Conservation (phyloP, 2,888 invertebrate species). For the Dromius quadrimaculatus region DNA sequence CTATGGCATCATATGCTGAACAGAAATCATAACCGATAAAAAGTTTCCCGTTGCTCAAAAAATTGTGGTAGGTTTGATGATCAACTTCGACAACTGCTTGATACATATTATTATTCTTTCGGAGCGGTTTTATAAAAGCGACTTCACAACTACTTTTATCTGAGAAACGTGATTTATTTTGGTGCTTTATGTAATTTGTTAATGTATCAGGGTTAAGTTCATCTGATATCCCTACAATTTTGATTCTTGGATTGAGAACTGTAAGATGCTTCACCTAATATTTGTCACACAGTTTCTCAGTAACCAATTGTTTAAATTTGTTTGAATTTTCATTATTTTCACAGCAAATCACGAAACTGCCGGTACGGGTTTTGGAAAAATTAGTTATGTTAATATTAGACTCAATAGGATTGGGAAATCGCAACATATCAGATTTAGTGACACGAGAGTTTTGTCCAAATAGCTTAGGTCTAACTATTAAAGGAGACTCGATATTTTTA, state of each 20-base stretch:
- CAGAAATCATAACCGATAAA: constrained; percentile 12
- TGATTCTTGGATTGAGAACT: background rate
- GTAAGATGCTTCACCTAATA: background rate
- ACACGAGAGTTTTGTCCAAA: too few species aligned
- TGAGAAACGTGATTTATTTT: background rate
- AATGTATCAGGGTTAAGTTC: too few species aligned
- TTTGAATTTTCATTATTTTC: background rate
- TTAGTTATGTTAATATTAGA: background rate
- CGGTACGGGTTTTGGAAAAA: background rate
- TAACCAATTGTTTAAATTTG: background rate
- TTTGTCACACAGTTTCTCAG: background rate
- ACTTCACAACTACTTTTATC: background rate
- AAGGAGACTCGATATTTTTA: too few species aligned
- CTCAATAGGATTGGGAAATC: background rate
- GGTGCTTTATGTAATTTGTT: background rate
- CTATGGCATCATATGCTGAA: background rate
- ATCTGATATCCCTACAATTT: background rate
- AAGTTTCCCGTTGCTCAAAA: background rate
- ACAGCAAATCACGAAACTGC: background rate
- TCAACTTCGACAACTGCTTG: constrained; percentile 4
- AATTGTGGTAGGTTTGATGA: background rate
- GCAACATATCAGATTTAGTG: too few species aligned
- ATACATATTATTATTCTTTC: background rate
- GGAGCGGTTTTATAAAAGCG: background rate
- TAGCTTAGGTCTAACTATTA: too few species aligned